Base-by-base conservation (phyloP, 2,797 vertebrate species). In the Phyllotis vaccarum region DNA sequence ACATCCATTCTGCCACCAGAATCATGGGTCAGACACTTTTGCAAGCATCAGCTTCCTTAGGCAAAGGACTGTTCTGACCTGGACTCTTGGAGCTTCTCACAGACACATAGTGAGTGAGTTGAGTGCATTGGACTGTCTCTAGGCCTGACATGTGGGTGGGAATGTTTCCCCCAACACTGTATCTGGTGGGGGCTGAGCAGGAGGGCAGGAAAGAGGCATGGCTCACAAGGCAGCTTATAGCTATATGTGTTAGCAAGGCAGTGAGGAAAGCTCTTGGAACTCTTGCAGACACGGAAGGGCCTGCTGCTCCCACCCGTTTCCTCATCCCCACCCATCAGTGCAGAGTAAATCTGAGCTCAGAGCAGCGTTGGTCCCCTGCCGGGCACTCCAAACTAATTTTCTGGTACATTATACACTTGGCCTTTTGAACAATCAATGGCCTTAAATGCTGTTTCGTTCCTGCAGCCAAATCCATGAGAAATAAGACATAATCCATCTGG, bases 331-430 rank as follows among this genome's bases (percentile, higher is more conserved):
- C 46, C 95, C n/a, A 54, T 76, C 87, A 87, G 64, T 91, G 76
- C 72, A 91, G 91, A 97, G 82, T 85, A 92, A 94, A 96, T 93
- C 83, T 74, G 70, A 90, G 95, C 93, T 82, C 83, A 88, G 96
- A 97, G 90, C 93, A 43, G 93, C 93, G 96, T 89, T n/a, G 62
- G 95, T 97, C 95, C 96, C 97, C 95, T 95, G 95, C 96, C 3
- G 92, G 96, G 98, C 91, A 98, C 97, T 97, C 97, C 98, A 98
- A 98, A 98, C 98, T 98, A 96, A 98, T 98, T 98, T 98, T 98
- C 97, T 98, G 98, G 97, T 96, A 88, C 97, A 97, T 98, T 98
- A 98, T 98, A 97, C 97, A 93, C 96, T 98, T 98, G 98, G 98
- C 98, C 98, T 98, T 97, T 98, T 17, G 86, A 98, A 97, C 98